These are phyloP conservation scores for Phyllotreta striolata DNA, from an alignment of 2,888 invertebrate genomes.

Conservation along the genomic window DNA sequence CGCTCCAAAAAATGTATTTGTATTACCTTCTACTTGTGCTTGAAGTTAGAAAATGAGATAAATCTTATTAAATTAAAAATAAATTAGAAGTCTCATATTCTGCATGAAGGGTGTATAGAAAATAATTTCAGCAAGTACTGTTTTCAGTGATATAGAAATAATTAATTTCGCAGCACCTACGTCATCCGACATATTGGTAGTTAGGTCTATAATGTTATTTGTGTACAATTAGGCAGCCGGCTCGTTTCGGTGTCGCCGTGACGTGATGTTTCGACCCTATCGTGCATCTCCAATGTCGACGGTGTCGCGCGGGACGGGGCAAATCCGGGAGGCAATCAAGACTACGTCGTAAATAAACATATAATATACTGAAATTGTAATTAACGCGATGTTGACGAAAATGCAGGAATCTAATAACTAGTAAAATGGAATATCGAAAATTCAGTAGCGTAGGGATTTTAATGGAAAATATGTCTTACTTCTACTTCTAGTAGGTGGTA, in stretches of 20 bases:
- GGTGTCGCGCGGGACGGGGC: slow-evolving; percentile 8
- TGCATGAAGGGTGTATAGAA: too few relatives aligned
- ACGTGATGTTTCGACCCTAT: slow-evolving; percentile 32
- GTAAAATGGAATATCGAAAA: slow-evolving; percentile 15
- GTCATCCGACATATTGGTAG: too few relatives aligned
- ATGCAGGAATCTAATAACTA: slow-evolving; percentile 20
- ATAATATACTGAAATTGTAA: slow-evolving; percentile 37
- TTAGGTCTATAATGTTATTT: slow-evolving; percentile 24
- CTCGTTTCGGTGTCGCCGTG: slow-evolving; percentile 23
- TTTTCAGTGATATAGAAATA: too few relatives aligned
- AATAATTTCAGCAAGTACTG: too few relatives aligned
- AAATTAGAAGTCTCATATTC: too few relatives aligned
- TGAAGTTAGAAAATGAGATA: too few relatives aligned
- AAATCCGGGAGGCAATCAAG: slow-evolving; percentile 26
- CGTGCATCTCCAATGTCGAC: slow-evolving; percentile 20
- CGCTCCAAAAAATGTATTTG: not conserved
- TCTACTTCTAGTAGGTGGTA: too few relatives aligned
- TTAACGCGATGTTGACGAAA: slow-evolving; percentile 36
- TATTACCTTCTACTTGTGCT: too few relatives aligned
- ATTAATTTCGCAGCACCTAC: too few relatives aligned
- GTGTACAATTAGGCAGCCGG: slow-evolving; percentile 25
- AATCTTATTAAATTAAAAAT: too few relatives aligned
- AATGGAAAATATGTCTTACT: too few relatives aligned
- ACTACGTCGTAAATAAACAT: slow-evolving; percentile 33
- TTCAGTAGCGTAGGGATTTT: slow-evolving; percentile 2